Percentiles rank a stretch among this genome's conserved stretches.
phyloP scores from a whole-genome alignment of 2,888 invertebrate species.

The Sepioteuthis lessoniana region DNA sequence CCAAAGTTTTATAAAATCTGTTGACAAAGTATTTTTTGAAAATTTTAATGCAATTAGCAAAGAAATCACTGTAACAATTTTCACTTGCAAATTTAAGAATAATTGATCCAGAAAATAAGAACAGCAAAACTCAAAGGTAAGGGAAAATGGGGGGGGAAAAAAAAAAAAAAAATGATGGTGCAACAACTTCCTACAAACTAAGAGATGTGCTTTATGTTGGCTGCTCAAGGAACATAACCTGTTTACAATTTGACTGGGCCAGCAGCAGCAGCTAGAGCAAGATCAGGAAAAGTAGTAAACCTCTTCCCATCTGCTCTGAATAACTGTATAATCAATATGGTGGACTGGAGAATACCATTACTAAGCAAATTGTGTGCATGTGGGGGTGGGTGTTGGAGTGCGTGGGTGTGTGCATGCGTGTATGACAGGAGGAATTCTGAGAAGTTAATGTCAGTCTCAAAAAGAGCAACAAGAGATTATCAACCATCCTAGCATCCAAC shows the following conservation, averaged over 20 bases:
- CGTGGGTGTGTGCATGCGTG: background rate
- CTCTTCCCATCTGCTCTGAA: background rate
- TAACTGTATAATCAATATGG: background rate
- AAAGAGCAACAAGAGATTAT: constrained; percentile 42
- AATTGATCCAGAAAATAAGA: background rate
- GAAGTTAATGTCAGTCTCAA: constrained; percentile 24
- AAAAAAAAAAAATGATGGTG: background rate
- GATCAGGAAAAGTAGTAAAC: background rate
- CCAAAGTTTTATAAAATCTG: too few relatives aligned
- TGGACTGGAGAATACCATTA: background rate
- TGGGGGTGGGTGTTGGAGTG: background rate
- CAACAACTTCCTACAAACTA: background rate
- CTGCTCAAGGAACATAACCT: background rate
- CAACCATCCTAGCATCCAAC: background rate
- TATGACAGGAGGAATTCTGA: background rate
- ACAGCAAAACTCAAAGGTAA: background rate
- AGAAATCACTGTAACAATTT: too few relatives aligned
- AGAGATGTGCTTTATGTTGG: background rate
- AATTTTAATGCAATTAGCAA: too few relatives aligned
- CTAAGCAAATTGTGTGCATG: background rate
- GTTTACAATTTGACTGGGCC: background rate
- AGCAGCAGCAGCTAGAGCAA: constrained; percentile 1
- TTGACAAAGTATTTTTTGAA: too few relatives aligned
- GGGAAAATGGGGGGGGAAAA: background rate
- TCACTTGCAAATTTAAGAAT: background rate